Percentiles rank a stretch among this genome's conserved stretches.
Conservation (phyloP, 1,140 invertebrate species). For the Caligus rogercresseyi region DNA sequence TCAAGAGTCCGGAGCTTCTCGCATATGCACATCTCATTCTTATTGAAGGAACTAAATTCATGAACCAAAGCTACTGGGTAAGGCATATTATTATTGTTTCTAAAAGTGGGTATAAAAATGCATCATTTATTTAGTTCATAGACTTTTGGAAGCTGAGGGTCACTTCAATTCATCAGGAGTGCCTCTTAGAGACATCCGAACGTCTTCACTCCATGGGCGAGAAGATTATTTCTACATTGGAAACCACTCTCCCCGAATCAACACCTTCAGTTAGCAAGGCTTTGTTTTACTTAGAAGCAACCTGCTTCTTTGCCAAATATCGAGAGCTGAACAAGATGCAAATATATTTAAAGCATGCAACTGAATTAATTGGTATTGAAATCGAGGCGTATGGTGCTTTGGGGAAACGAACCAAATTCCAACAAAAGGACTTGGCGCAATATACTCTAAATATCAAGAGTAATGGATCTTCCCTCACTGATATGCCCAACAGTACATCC, state of each 20-base stretch:
- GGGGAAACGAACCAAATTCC: conserved; percentile 74
- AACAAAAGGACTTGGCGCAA: conserved; percentile 59
- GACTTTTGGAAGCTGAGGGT: not conserved
- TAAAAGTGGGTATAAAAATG: not conserved
- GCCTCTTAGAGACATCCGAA: not conserved
- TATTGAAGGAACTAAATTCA: not conserved
- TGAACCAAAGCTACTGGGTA: not conserved
- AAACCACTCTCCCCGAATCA: not conserved
- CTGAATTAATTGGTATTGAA: conserved; percentile 40
- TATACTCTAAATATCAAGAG: conserved; percentile 46
- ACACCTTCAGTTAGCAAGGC: conserved; percentile 24
- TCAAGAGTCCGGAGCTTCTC: not conserved
- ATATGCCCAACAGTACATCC: no score
- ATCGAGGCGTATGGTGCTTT: conserved; percentile 50
- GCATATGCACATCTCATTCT: not conserved
- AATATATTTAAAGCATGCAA: conserved; percentile 43
- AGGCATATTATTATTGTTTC: not conserved
- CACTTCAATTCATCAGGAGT: not conserved
- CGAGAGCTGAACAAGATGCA: conserved; percentile 47
- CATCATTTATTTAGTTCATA: not conserved
- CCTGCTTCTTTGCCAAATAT: conserved; percentile 51
- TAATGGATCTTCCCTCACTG: conserved; percentile 26
- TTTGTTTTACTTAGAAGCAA: conserved; percentile 52
- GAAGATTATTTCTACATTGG: not conserved
- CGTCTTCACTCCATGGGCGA: not conserved